Conservation (phyloP, 1,140 invertebrate genomes). For the Microplitis demolitor region DNA sequence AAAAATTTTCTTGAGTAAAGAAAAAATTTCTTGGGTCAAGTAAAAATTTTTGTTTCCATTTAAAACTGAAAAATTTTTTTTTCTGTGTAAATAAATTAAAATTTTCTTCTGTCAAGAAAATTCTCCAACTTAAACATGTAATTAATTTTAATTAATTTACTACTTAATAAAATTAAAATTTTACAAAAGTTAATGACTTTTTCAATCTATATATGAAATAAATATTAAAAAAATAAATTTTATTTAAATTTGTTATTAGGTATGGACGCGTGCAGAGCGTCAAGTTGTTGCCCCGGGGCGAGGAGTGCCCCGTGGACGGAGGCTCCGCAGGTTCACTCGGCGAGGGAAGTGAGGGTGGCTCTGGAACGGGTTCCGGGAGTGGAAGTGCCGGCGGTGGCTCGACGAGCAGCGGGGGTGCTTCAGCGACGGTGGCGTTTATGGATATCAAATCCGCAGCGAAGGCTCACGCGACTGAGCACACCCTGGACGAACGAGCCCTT, state of each 20-base stretch:
- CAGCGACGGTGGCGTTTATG: slow-evolving; percentile 92
- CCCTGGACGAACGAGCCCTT: slow-evolving; percentile 82
- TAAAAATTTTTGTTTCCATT: too few relatives aligned
- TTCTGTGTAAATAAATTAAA: too few relatives aligned
- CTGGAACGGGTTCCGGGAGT: slow-evolving; percentile 60
- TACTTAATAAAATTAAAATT: too few relatives aligned
- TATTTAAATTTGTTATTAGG: slow-evolving; percentile 64
- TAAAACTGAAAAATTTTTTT: too few relatives aligned
- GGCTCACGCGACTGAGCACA: slow-evolving; percentile 88
- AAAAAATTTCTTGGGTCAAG: too few relatives aligned
- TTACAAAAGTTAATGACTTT: background rate
- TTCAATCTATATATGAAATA: background rate
- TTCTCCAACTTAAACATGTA: background rate
- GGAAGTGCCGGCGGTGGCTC: slow-evolving; percentile 64
- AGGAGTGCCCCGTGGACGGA: slow-evolving; percentile 65
- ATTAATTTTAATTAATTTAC: too few relatives aligned
- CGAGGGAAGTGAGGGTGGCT: slow-evolving; percentile 53
- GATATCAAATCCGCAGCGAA: slow-evolving; percentile 95
- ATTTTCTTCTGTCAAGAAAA: too few relatives aligned
- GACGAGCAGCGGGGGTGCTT: slow-evolving; percentile 62
- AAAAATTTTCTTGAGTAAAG: too few relatives aligned
- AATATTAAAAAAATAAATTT: background rate
- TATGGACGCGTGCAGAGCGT: slow-evolving; percentile 97
- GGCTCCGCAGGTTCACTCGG: slow-evolving; percentile 53
- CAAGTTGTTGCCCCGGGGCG: slow-evolving; percentile 78